Evolutionary conservation across 2,797 vertebrate species (phyloP).

Genomic region (Enteromius unitaeniatus): DNA sequence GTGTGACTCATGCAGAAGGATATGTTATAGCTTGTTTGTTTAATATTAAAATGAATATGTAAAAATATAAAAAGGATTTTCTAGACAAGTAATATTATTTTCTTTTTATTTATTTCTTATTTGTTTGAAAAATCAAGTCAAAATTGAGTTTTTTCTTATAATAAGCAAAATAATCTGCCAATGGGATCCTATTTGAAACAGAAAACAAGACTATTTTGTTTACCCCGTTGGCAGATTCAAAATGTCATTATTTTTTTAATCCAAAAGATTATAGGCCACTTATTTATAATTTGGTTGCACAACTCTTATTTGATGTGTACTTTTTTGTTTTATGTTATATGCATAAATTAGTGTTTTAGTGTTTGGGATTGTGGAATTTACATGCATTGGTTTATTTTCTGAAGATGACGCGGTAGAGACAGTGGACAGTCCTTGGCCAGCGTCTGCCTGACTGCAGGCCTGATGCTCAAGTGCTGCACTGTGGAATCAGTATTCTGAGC

Average conservation of each 20-base stretch:
- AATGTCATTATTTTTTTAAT: no score
- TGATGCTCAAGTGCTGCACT: slow-evolving; percentile 71
- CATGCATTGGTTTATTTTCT: not conserved
- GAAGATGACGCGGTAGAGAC: not conserved
- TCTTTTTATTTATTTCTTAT: no score
- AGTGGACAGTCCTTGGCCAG: slow-evolving; percentile 16
- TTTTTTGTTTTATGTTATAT: not conserved
- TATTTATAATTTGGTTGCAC: not conserved
- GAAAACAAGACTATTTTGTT: no score
- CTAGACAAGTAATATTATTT: no score
- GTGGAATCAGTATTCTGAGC: slow-evolving; percentile 79
- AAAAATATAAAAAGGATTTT: no score
- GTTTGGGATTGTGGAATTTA: not conserved
- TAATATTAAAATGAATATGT: not conserved
- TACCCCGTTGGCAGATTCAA: no score
- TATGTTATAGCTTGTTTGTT: not conserved
- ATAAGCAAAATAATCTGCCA: no score
- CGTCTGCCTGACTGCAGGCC: slow-evolving; percentile 66
- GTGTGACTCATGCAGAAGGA: not conserved
- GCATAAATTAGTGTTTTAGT: not conserved
- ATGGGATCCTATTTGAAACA: no score
- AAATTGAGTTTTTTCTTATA: no score
- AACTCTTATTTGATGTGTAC: not conserved
- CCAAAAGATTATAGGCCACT: not conserved
- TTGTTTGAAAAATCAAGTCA: no score